Evolutionary conservation across 2,113 vertebrate species (phyloP), one percentile per base, ranked within the genome.

Genomic region (Ciconia stormi): DNA sequence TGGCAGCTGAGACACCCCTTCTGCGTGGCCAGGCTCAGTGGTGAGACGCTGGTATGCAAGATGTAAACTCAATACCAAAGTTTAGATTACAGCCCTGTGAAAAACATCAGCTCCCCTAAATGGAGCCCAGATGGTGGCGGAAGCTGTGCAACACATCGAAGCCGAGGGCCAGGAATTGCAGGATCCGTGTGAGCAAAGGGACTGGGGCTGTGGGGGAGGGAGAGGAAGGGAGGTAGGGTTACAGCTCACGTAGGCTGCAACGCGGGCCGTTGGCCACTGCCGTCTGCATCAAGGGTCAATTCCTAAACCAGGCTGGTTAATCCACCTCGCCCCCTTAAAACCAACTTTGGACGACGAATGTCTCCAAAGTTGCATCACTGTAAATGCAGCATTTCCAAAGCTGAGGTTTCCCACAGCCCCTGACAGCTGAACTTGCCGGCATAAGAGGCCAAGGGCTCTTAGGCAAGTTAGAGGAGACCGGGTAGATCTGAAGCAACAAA

Each of bases 81-180:
- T 96, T 96, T 96, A 95, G 95, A 93, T 97, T 95, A 81, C 90
- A 92, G 96, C 92, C 95, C 96, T 97, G 95, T 18, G 94, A 92
- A 97, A 97, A 97, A 92, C 94, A 97, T 96, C 97, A 97, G 90
- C 96, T 97, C 94, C 96, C 96, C 97, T 97, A 96, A 97, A 97
- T 96, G 96, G 96, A 97, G 96, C 96, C 96, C 97, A 97, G 97
- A 97, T 97, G 97, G 96, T 81, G 94, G 96, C 79, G 82, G 95
- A 81, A 91, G 86, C 89, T 34, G 59, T 38, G 69, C 67, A 59
- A 73, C 3, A 27, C 65, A 52, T 63, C 16, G 55, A 14, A 72
- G 84, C 59, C 14, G 0, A 19, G 92, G 91, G 94, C 94, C 89
- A 52, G 91, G 94, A 89, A 77, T 79, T 58, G 89, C 80, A 85